Evolutionary conservation across 1,140 invertebrate species (phyloP).

Genomic region (Coboldia fuscipes): DNA sequence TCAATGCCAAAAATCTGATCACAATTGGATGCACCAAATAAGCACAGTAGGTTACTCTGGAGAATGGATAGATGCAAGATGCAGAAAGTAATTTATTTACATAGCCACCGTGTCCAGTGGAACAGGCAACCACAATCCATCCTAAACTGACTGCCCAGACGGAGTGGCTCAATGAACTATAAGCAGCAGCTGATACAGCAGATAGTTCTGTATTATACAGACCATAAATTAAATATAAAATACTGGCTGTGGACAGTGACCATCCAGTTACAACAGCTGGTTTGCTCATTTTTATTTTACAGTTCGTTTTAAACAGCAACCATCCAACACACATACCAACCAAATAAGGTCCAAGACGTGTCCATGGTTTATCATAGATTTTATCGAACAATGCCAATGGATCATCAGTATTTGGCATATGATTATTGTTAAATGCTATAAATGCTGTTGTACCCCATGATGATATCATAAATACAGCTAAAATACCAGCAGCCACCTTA

Average conservation of each 20-base stretch:
- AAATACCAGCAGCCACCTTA: constrained; percentile 37
- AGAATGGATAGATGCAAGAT: constrained; percentile 58
- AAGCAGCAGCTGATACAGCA: constrained; percentile 46
- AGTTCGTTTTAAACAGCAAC: constrained; percentile 60
- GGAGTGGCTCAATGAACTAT: constrained; percentile 64
- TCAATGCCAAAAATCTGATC: constrained; percentile 51
- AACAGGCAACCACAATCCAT: constrained; percentile 77
- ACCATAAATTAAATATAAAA: constrained; percentile 53
- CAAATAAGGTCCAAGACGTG: constrained; percentile 55
- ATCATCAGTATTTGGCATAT: constrained; percentile 57
- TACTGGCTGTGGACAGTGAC: constrained; percentile 33
- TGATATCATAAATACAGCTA: constrained; percentile 41
- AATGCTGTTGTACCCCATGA: constrained; percentile 59
- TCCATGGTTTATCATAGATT: constrained; percentile 77
- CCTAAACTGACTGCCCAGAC: constrained; percentile 60
- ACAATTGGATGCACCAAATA: constrained; percentile 64
- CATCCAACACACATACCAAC: constrained; percentile 68
- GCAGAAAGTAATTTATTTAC: constrained; percentile 49
- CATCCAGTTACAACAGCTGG: constrained; percentile 42
- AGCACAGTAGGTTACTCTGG: constrained; percentile 62
- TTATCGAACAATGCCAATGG: constrained; percentile 66
- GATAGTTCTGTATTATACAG: constrained; percentile 46
- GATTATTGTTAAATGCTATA: constrained; percentile 54
- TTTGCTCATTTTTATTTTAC: constrained; percentile 55
- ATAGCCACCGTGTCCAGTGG: constrained; percentile 66